Percentiles rank a stretch among this genome's conserved stretches.
phyloP scores from a whole-genome alignment of 2,888 invertebrate genomes.

The Limnephilus marmoratus region DNA sequence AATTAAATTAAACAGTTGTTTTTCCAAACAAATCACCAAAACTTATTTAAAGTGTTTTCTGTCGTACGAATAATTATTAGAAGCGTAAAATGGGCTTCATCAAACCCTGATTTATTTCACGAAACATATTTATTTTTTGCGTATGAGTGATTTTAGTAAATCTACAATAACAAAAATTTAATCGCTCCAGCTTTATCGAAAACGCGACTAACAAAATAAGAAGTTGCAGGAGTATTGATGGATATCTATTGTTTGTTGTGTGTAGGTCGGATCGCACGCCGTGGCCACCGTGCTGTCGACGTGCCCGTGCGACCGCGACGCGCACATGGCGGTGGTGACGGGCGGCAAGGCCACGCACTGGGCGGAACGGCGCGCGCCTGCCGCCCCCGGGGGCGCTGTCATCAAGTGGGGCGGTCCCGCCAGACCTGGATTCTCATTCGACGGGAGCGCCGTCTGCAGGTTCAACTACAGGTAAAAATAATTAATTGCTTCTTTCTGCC shows the following conservation, averaged over 20 bases:
- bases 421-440: constrained; percentile 67
- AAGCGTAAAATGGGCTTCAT: too few relatives aligned
- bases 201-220: too few relatives aligned
- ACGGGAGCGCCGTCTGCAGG: constrained; percentile 76
- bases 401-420: constrained; percentile 61
- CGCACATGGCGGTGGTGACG: constrained; percentile 81
- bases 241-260: constrained; percentile 37
- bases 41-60: too few relatives aligned
- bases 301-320: constrained; percentile 80
- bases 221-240: too few relatives aligned
- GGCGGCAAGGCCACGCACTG: constrained; percentile 82
- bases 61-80: too few relatives aligned
- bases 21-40: too few relatives aligned
- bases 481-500: not conserved
- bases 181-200: too few relatives aligned
- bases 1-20: too few relatives aligned
- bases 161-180: too few relatives aligned
- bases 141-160: too few relatives aligned
- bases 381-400: constrained; percentile 58
- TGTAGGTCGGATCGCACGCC: constrained; percentile 81
- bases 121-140: too few relatives aligned
- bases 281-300: constrained; percentile 82
- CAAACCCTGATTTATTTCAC: too few relatives aligned
- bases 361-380: constrained; percentile 77
- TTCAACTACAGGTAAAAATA: constrained; percentile 74